These are phyloP conservation scores for Smutsia temminckii DNA, from an alignment of 2,797 vertebrate genomes.

Conservation along the genomic window DNA sequence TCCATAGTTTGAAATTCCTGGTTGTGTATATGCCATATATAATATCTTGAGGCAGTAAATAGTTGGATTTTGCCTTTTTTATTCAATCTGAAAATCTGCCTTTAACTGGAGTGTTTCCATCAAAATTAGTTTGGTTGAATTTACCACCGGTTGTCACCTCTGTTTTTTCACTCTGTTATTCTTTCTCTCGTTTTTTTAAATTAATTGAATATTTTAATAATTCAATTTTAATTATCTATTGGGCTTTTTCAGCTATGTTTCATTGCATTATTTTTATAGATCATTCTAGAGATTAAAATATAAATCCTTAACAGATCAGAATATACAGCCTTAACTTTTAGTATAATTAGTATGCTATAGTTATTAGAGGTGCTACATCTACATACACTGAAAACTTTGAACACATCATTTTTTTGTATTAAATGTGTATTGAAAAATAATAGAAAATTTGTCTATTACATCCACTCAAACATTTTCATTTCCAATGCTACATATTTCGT, in stretches of 20 bases:
- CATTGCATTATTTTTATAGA: background rate
- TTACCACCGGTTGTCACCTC: background rate
- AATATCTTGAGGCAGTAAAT: background rate
- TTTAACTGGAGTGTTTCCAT: background rate
- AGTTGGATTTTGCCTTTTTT: background rate
- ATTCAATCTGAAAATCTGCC: background rate
- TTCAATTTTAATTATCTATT: background rate
- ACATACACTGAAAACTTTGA: background rate
- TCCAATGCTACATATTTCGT: background rate
- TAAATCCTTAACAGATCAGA: background rate
- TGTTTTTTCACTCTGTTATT: background rate
- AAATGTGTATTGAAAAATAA: background rate
- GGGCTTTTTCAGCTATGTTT: background rate
- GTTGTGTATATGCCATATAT: background rate
- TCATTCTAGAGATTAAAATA: background rate
- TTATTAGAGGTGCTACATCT: background rate
- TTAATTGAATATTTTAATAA: background rate
- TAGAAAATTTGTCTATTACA: background rate
- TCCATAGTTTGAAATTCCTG: background rate
- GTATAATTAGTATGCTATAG: background rate
- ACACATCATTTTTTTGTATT: background rate
- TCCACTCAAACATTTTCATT: background rate
- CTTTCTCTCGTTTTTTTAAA: background rate
- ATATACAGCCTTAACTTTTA: background rate
- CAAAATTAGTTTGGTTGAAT: background rate